Percentiles rank a stretch among this genome's conserved stretches.
These are phyloP conservation scores for Epinephelus moara DNA, from an alignment of 2,113 vertebrate genomes.

Conservation along the genomic window DNA sequence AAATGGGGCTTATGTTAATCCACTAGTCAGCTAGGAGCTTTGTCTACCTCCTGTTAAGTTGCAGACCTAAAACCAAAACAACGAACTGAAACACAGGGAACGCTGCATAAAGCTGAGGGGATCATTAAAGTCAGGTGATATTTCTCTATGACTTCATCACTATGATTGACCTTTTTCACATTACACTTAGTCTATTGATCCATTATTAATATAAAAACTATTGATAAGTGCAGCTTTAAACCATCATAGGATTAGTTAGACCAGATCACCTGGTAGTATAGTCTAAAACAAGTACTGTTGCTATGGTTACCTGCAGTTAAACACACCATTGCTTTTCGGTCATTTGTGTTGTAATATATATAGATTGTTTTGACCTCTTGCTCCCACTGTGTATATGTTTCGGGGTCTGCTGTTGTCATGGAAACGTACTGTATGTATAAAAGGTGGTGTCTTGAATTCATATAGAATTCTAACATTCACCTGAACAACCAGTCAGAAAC, in stretches of 20 bases:
- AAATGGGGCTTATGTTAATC: background rate
- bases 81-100: background rate
- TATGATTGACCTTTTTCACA: too few relatives aligned
- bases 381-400: background rate
- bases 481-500: background rate
- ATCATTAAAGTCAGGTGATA: too few relatives aligned
- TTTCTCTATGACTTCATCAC: too few relatives aligned
- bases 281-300: background rate
- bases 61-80: background rate
- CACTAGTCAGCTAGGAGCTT: background rate
- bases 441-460: background rate
- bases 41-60: background rate
- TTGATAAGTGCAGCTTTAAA: background rate
- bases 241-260: background rate
- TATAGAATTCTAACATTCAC: background rate
- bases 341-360: background rate
- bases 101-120: too few relatives aligned
- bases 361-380: background rate
- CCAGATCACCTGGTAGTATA: background rate
- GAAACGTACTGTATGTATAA: background rate
- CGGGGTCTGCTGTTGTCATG: background rate
- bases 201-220: too few relatives aligned
- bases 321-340: background rate
- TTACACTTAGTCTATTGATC: too few relatives aligned
- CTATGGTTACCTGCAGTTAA: background rate